Conservation (phyloP, 2,888 invertebrate species). For the Disparrhopalites patrizii region DNA sequence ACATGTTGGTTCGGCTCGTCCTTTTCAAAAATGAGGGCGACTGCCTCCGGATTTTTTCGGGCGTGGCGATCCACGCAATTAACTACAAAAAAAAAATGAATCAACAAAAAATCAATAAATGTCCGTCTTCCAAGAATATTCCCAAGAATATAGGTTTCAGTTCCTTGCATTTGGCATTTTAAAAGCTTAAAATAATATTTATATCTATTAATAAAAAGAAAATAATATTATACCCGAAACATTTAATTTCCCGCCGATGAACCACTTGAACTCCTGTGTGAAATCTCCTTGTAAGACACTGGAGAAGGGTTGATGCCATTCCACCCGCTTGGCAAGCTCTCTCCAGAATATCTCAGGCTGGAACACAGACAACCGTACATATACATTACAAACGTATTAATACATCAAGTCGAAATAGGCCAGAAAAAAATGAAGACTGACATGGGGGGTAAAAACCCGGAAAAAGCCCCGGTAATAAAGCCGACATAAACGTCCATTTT, state of each 20-base stretch:
- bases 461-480: too few species aligned
- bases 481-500: too few species aligned
- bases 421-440: not conserved
- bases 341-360: slow-evolving; percentile 47
- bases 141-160: too few species aligned
- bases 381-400: not conserved
- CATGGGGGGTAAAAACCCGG: not conserved
- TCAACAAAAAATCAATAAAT: not conserved
- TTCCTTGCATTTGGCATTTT: not conserved
- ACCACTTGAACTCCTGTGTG: slow-evolving; percentile 39
- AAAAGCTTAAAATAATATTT: not conserved
- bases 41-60: slow-evolving; percentile 38
- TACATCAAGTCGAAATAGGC: not conserved
- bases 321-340: slow-evolving; percentile 35
- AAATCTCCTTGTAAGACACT: slow-evolving; percentile 40
- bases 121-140: too few species aligned
- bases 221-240: slow-evolving; percentile 46
- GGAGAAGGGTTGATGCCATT: slow-evolving; percentile 39
- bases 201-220: too few species aligned
- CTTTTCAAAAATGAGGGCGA: slow-evolving; percentile 55
- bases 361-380: not conserved
- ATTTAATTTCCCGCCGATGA: slow-evolving; percentile 42
- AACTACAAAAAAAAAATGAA: slow-evolving; percentile 25
- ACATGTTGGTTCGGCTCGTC: slow-evolving; percentile 54
- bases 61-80: slow-evolving; percentile 47